These are phyloP conservation scores for Chrysopilus asiliformis DNA, from an alignment of 2,888 invertebrate species.

Conservation along the genomic window DNA sequence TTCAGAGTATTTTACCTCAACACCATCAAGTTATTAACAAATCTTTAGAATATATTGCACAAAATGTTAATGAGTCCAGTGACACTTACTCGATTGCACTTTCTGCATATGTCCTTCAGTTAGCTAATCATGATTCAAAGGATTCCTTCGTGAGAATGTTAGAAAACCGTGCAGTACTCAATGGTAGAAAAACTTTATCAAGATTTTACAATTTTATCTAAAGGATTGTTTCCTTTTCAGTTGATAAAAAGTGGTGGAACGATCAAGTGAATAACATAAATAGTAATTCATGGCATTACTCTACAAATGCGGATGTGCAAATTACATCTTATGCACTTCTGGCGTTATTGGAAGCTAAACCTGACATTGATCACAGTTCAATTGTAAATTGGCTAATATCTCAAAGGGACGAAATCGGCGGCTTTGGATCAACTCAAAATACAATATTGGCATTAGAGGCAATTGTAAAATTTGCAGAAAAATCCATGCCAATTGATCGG, in stretches of 20 bases:
- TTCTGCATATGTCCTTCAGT: constrained; percentile 62
- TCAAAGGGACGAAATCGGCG: constrained; percentile 53
- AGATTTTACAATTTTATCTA: too few species aligned
- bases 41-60: constrained; percentile 62
- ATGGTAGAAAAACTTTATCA: constrained; percentile 23
- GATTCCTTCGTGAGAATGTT: constrained; percentile 44
- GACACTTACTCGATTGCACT: constrained; percentile 67
- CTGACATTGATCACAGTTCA: constrained; percentile 34
- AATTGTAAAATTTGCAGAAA: constrained; percentile 30
- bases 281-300: too few species aligned
- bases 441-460: constrained; percentile 63
- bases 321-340: constrained; percentile 67
- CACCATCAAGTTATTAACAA: constrained; percentile 56
- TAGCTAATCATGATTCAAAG: constrained; percentile 58
- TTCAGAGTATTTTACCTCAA: constrained; percentile 19
- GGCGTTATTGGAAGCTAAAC: constrained; percentile 50
- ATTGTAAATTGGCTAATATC: constrained; percentile 60
- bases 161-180: constrained; percentile 37
- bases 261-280: too few species aligned
- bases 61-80: constrained; percentile 47
- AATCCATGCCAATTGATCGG: constrained; percentile 35
- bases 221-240: too few species aligned
- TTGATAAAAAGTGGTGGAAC: too few species aligned
- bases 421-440: constrained; percentile 65
- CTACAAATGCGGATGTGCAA: constrained; percentile 52